A percentile compares a stretch with the other conserved stretches of the same genome.
Evolutionary conservation across 2,113 vertebrate genomes (phyloP).

Genomic region (Stegastes partitus): DNA sequence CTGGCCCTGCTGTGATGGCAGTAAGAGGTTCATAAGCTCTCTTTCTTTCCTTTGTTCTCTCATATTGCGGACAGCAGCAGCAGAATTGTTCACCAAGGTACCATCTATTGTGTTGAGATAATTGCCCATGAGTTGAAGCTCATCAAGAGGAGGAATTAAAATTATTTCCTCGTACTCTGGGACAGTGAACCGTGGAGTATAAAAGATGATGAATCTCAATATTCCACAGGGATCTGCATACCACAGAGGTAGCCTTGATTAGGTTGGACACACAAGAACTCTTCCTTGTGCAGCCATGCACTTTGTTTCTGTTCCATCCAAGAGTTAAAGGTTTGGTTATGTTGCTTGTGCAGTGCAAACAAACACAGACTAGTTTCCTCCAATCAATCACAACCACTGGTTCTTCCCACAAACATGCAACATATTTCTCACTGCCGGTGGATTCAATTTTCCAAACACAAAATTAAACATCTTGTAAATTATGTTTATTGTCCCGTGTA

Average conservation of each 20-base stretch:
- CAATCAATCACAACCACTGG: conserved; percentile 61
- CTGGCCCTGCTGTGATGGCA: neutral
- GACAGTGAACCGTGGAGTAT: conserved; percentile 82
- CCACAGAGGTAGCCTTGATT: conserved; percentile 82
- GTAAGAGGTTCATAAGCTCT: conserved; percentile 29
- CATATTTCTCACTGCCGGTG: conserved; percentile 49
- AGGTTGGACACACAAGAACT: conserved; percentile 71
- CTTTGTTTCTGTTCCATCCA: conserved; percentile 5
- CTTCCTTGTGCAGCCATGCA: neutral
- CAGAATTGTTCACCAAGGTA: conserved; percentile 74
- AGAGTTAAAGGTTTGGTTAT: conserved; percentile 56
- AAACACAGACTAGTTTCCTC: conserved; percentile 61
- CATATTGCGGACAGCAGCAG: conserved; percentile 58
- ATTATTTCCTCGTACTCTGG: conserved; percentile 85
- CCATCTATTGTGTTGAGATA: conserved; percentile 85
- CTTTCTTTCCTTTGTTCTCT: conserved; percentile 27
- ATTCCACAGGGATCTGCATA: conserved; percentile 81
- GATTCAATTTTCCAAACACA: conserved; percentile 76
- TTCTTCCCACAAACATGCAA: conserved; percentile 55
- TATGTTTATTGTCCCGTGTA: conserved; percentile 72
- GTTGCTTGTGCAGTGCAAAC: conserved; percentile 33
- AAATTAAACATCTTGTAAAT: conserved; percentile 82
- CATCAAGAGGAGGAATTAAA: conserved; percentile 88
- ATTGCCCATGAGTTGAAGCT: conserved; percentile 86
- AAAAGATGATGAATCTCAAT: conserved; percentile 86